These are phyloP conservation scores for Tineola bisselliella DNA, from an alignment of 2,888 invertebrate genomes.

Conservation along the genomic window DNA sequence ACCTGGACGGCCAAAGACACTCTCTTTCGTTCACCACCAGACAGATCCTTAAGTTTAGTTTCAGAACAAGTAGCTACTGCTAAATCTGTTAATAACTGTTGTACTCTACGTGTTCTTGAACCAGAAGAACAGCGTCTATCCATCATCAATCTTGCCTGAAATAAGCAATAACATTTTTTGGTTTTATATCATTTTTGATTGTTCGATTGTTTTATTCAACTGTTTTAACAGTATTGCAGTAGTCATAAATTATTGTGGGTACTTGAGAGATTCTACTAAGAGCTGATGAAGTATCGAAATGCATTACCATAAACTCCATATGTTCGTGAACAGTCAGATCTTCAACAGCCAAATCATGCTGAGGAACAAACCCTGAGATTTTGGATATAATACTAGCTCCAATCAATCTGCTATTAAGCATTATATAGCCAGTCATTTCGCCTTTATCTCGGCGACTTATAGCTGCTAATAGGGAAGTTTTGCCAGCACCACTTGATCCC, in stretches of 20 bases:
- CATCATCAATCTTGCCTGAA: constrained; percentile 80
- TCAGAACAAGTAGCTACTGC: constrained; percentile 77
- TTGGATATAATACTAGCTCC: constrained; percentile 73
- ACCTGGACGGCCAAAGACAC: constrained; percentile 89
- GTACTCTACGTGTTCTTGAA: constrained; percentile 33
- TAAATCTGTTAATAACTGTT: constrained; percentile 70
- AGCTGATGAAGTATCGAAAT: too few species aligned
- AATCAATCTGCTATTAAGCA: constrained; percentile 74
- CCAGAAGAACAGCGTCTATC: constrained; percentile 61
- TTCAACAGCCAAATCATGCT: constrained; percentile 83
- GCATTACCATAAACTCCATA: constrained; percentile 83
- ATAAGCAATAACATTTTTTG: not conserved
- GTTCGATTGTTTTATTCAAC: too few species aligned
- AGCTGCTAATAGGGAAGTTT: constrained; percentile 78
- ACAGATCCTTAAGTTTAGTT: constrained; percentile 79
- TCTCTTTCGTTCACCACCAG: constrained; percentile 90
- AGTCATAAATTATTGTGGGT: too few species aligned
- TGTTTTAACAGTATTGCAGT: too few species aligned
- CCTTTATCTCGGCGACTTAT: constrained; percentile 78
- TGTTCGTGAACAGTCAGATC: constrained; percentile 84
- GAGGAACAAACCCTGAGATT: constrained; percentile 87
- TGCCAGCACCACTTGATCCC: constrained; percentile 82
- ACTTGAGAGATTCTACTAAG: too few species aligned
- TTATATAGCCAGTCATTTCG: constrained; percentile 73
- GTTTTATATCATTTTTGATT: constrained; percentile 17